Conservation (phyloP, 2,888 invertebrate genomes). For the Mimachlamys varia region DNA sequence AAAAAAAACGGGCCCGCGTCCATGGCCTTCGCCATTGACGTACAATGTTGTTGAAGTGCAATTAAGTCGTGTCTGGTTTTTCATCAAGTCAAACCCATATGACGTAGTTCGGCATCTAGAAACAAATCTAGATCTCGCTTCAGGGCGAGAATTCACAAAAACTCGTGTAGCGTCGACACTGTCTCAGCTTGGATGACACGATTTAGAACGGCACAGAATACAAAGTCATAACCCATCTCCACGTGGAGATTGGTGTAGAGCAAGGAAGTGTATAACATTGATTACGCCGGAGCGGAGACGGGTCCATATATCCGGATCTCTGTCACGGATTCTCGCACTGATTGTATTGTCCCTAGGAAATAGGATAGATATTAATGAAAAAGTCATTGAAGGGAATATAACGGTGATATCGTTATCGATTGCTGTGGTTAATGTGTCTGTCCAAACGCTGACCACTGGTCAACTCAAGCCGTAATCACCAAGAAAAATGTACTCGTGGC, state of each 20-base stretch:
- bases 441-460: neutral
- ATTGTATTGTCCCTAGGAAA: conserved; percentile 6
- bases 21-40: neutral
- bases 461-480: neutral
- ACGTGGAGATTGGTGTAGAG: neutral
- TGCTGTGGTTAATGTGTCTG: neutral
- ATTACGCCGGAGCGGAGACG: neutral
- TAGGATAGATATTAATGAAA: conserved; percentile 31
- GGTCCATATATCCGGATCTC: neutral
- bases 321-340: neutral
- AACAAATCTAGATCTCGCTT: conserved; percentile 21
- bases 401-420: conserved; percentile 25
- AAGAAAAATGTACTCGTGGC: neutral
- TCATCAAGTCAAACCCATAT: neutral
- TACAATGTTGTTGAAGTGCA: neutral
- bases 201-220: neutral
- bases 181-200: conserved; percentile 19
- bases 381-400: conserved; percentile 31
- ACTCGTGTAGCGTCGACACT: neutral
- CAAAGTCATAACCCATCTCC: neutral
- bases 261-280: conserved; percentile 3
- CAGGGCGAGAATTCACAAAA: neutral
- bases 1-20: neutral
- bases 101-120: neutral
- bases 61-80: neutral